Evolutionary conservation across 2,797 vertebrate species (phyloP), one percentile per base, ranked within the genome.

Genomic region (Falco cherrug): DNA sequence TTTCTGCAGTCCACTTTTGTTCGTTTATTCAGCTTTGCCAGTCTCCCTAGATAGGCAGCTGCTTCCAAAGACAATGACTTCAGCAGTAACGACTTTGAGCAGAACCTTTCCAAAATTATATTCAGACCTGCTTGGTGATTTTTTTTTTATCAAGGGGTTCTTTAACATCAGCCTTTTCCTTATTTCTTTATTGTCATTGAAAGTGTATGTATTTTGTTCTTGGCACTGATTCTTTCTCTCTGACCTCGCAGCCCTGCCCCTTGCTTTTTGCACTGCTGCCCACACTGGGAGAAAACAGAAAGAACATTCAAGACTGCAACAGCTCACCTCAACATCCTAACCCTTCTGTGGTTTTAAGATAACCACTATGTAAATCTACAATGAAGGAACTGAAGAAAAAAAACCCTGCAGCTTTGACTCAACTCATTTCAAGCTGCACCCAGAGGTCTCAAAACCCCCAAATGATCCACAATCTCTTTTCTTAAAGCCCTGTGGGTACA

Each of bases 81-180:
- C 53, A 88, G 73, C 79, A 84, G 22, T 26, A 93, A 82, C 39
- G 63, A 79, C 47, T 93, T 91, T 22, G 28, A 92, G n/a, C 60
- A 88, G 68, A 93, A 89, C n/a, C 47, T 89, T 61, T 81, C 73
- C 31, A 86, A 93, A 93, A 84, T 60, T 35, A 51, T 43, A 65
- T 64, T 91, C 24, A 54, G 31, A 54, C 43, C 43, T 39, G 6
- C 33, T 78, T 4, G 1, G 33, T 61, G 70, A 84, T 87, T 39
- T 39, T 39, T 39, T 93, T 91, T 79, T 76, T 10, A 48, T 81
- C 20, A 39, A 2, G 9, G 5, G 7, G 11, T 51, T 91, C 77
- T 89, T 91, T 79, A 90, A 63, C 37, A 67, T 56, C 39, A 67
- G 14, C 20, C 50, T 65, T 87, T 92, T 75, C 35, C 54, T 74